Percentiles rank a stretch among this genome's conserved stretches.
These are phyloP conservation scores for Threskiornis aethiopicus DNA, from an alignment of 2,797 vertebrate species.

Conservation along the genomic window DNA sequence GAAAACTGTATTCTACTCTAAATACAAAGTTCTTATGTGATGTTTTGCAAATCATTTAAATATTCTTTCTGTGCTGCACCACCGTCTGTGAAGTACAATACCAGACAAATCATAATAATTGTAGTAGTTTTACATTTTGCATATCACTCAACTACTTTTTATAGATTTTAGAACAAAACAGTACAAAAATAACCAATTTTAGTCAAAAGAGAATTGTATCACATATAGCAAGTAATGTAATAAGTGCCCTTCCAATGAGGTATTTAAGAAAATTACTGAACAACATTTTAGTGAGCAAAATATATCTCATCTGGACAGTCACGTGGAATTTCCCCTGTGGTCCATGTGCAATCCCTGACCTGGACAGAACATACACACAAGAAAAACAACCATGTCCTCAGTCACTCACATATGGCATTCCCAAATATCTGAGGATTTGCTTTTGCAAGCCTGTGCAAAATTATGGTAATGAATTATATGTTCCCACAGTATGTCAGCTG, in stretches of 20 bases:
- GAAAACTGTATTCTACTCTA: neutral
- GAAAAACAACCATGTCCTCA: neutral
- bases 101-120: neutral
- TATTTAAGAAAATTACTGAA: neutral
- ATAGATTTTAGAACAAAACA: neutral
- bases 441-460: neutral
- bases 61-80: neutral
- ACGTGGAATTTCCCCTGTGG: neutral
- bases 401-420: neutral
- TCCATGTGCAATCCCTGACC: neutral
- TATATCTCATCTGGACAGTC: neutral
- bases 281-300: neutral
- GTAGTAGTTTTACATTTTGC: neutral
- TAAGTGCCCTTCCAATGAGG: neutral
- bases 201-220: neutral
- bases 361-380: neutral
- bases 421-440: neutral
- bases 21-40: neutral
- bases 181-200: neutral
- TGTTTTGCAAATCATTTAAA: neutral
- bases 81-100: neutral
- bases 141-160: neutral
- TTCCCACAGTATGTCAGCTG: neutral
- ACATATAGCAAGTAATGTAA: neutral
- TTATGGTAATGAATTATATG: neutral